Conservation (phyloP, 2,888 invertebrate species). For the Eupithecia tripunctaria region DNA sequence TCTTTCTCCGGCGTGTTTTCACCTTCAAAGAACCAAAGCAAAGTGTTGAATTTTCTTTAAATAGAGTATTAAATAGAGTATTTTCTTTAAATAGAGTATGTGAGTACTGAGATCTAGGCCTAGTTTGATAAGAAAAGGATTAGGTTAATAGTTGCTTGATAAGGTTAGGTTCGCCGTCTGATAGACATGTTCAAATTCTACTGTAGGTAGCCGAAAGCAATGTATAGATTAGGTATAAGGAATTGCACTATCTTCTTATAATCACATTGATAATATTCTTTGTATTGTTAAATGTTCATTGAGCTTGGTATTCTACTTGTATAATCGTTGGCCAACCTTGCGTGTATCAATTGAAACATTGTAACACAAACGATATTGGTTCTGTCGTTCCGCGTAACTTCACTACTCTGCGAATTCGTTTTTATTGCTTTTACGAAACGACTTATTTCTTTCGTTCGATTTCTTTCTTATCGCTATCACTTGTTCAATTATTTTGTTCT, state of each 20-base stretch:
- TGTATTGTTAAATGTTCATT: neutral
- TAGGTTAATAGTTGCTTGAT: no score
- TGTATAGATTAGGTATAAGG: neutral
- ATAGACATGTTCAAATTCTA: neutral
- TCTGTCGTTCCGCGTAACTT: slow-evolving; percentile 20
- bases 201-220: neutral
- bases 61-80: no score
- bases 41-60: no score
- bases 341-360: slow-evolving; percentile 28
- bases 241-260: neutral
- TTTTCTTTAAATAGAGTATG: no score
- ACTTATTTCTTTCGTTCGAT: neutral
- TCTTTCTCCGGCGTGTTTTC: no score
- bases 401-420: neutral
- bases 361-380: slow-evolving; percentile 18
- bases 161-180: no score
- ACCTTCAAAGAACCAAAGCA: no score
- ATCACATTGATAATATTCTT: slow-evolving; percentile 6
- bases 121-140: no score
- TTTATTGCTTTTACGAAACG: slow-evolving; percentile 21
- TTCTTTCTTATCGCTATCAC: slow-evolving; percentile 17
- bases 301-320: neutral
- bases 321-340: slow-evolving; percentile 14
- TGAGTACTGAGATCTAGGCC: no score
- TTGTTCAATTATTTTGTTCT: slow-evolving; percentile 18